phyloP scores from a whole-genome alignment of 2,888 invertebrate species.

The Mesochorus sp. region DNA sequence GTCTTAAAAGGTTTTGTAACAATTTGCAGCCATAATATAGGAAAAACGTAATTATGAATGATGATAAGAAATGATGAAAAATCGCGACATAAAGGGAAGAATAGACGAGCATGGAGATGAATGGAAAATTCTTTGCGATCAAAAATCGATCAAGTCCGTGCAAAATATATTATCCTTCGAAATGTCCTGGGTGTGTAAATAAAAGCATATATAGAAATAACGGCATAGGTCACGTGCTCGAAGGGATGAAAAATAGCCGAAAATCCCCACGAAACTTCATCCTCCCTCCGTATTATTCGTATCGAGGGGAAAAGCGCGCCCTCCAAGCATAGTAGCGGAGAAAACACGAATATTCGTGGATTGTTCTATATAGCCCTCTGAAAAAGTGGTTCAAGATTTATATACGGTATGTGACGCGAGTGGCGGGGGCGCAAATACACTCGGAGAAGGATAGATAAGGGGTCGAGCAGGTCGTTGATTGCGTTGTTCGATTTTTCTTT shows the following conservation, averaged over 20 bases:
- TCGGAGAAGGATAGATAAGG: not conserved
- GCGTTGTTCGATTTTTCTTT: slow-evolving; percentile 1
- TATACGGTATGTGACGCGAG: not conserved
- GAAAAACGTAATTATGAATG: too few species aligned
- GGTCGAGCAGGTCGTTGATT: not conserved
- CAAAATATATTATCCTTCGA: too few species aligned
- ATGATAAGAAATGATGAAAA: too few species aligned
- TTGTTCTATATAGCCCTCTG: not conserved
- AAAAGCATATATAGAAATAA: too few species aligned
- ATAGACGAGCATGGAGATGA: too few species aligned
- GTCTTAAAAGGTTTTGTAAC: too few species aligned
- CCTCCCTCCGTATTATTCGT: not conserved
- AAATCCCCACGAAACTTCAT: not conserved
- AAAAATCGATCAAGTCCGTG: too few species aligned
- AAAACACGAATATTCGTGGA: not conserved
- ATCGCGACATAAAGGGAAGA: too few species aligned
- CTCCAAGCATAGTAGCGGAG: not conserved
- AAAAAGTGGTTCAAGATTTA: not conserved
- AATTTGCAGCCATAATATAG: too few species aligned
- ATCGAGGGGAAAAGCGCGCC: not conserved
- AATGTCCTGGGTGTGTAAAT: too few species aligned
- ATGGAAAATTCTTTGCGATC: too few species aligned
- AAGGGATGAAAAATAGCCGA: not conserved
- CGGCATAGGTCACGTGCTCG: too few species aligned
- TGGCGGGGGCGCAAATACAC: not conserved